These are phyloP conservation scores for Vombatus ursinus DNA, from an alignment of 2,113 vertebrate genomes.

Conservation along the genomic window DNA sequence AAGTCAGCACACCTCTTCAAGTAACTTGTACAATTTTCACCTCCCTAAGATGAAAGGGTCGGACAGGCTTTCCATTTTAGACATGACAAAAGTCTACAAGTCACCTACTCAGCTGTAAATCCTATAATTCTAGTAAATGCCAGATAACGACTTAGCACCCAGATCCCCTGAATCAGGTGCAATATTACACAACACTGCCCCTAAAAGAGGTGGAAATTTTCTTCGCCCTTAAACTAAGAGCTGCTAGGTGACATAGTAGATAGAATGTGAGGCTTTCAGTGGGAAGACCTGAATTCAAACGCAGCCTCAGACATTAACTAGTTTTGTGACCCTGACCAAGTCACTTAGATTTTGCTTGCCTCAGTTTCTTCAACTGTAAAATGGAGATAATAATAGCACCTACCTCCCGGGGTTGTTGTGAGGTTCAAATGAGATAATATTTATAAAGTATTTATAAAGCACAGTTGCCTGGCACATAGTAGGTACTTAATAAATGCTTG, in stretches of 20 bases:
- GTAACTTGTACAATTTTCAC: neutral
- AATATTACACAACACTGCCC: neutral
- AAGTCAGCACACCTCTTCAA: neutral
- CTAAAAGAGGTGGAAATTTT: neutral
- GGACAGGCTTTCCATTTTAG: neutral
- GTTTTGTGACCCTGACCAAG: neutral
- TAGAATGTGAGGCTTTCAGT: neutral
- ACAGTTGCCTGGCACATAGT: neutral
- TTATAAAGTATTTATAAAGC: neutral
- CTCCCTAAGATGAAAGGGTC: neutral
- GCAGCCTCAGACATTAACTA: neutral
- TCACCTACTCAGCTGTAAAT: neutral
- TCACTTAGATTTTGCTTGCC: neutral
- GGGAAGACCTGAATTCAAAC: neutral
- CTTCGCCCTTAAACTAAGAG: neutral
- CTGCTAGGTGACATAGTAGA: neutral
- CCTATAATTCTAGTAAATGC: neutral
- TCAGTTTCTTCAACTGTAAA: neutral
- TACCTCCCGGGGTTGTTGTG: neutral
- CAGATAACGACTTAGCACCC: neutral
- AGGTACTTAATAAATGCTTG: neutral
- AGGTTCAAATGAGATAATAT: neutral
- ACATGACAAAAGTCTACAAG: neutral
- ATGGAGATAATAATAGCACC: neutral
- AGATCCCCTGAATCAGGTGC: neutral